Evolutionary conservation across 2,888 invertebrate genomes (phyloP).

Genomic region (Platycheirus albimanus): DNA sequence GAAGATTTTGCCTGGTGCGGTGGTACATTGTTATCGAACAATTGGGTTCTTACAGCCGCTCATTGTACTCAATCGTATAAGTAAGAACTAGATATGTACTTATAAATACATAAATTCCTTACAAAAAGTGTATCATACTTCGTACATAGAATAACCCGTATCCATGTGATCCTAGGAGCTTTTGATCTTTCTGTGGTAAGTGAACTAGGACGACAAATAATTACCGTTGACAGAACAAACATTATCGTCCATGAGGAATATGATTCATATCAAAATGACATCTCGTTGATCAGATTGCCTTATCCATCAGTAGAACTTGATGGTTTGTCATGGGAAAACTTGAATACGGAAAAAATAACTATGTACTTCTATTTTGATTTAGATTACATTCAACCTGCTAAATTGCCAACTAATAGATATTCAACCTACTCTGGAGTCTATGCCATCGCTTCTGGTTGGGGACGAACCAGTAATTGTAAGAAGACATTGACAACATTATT

Average conservation of each 20-base stretch:
- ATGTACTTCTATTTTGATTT: not conserved
- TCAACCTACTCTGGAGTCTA: conserved; percentile 78
- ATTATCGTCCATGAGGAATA: conserved; percentile 81
- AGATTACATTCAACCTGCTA: conserved; percentile 77
- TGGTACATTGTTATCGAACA: conserved; percentile 80
- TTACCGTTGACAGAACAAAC: conserved; percentile 75
- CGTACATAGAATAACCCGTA: conserved; percentile 77
- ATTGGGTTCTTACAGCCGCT: conserved; percentile 80
- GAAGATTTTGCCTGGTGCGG: conserved; percentile 78
- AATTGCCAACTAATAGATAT: conserved; percentile 76
- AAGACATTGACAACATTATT: too few species aligned
- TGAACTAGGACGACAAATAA: conserved; percentile 76
- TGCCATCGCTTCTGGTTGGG: conserved; percentile 83
- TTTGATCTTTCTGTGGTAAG: conserved; percentile 75
- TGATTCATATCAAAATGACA: conserved; percentile 80
- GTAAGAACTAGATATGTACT: too few species aligned
- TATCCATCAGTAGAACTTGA: conserved; percentile 79
- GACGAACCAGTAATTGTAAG: conserved; percentile 78
- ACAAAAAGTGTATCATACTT: not conserved
- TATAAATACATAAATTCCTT: too few species aligned
- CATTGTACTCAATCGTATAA: conserved; percentile 77
- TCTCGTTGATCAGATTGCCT: conserved; percentile 82
- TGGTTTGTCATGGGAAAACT: conserved; percentile 76
- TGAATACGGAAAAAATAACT: not conserved
- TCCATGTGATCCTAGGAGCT: conserved; percentile 78